These are phyloP conservation scores for Epistrophella euchroma DNA, from an alignment of 2,888 invertebrate genomes.

Conservation along the genomic window DNA sequence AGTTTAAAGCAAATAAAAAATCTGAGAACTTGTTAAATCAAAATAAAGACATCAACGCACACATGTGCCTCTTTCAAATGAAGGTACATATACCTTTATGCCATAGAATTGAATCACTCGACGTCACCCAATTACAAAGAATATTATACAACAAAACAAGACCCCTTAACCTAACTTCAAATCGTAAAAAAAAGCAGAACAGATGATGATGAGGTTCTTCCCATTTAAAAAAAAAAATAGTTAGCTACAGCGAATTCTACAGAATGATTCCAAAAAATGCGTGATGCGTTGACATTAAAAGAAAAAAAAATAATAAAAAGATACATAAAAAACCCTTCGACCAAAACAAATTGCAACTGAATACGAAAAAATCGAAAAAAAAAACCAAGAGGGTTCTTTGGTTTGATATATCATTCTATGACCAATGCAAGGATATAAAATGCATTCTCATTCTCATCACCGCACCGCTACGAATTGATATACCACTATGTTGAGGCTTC, in stretches of 20 bases:
- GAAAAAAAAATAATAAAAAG: conserved; percentile 19
- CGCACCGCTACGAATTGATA: conserved; percentile 73
- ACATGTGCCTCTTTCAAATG: conserved; percentile 22
- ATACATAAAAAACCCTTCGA: conserved; percentile 48
- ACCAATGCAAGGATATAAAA: conserved; percentile 38
- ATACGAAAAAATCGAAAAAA: conserved; percentile 52
- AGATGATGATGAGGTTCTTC: conserved; percentile 57
- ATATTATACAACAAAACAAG: conserved; percentile 55
- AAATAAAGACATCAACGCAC: conserved; percentile 59
- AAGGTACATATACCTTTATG: neutral
- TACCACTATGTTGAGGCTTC: conserved; percentile 72
- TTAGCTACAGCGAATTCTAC: neutral
- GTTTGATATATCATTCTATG: neutral
- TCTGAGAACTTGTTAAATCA: conserved; percentile 36
- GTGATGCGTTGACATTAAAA: conserved; percentile 57
- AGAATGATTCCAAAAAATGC: conserved; percentile 41
- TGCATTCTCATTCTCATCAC: conserved; percentile 58
- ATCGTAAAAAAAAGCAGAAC: conserved; percentile 29
- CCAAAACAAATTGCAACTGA: conserved; percentile 75
- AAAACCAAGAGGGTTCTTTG: conserved; percentile 31
- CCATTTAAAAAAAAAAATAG: conserved; percentile 32
- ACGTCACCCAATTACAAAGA: conserved; percentile 73
- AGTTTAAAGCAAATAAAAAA: conserved; percentile 12
- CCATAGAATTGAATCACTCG: conserved; percentile 62
- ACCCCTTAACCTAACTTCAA: conserved; percentile 44